These are phyloP conservation scores for Prionace glauca DNA, from an alignment of 2,797 vertebrate genomes.

Conservation along the genomic window DNA sequence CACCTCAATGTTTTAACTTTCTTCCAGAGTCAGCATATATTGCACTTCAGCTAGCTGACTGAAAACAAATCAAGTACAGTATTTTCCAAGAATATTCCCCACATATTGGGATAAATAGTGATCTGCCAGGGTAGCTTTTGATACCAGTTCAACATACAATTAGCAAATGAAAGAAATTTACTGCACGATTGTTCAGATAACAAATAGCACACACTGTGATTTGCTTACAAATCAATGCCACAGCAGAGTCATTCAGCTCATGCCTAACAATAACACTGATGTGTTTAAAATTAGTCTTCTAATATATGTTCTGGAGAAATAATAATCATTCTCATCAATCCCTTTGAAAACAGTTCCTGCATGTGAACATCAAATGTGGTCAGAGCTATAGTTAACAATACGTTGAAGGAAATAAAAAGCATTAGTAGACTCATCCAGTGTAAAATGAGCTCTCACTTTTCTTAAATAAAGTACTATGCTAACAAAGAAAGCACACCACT, in stretches of 20 bases:
- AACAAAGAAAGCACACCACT: neutral
- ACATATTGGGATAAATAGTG: conserved; percentile 13
- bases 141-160: neutral
- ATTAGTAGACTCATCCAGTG: neutral
- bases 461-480: neutral
- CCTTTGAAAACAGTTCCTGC: neutral
- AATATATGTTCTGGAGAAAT: neutral
- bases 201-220: neutral
- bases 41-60: neutral
- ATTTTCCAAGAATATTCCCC: conserved; percentile 21
- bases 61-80: neutral
- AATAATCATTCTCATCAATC: neutral
- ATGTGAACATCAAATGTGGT: neutral
- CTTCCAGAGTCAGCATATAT: neutral
- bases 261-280: neutral
- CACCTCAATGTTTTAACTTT: neutral
- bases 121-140: neutral
- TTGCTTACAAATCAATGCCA: neutral
- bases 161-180: neutral
- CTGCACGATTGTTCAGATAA: neutral
- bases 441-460: neutral
- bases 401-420: neutral
- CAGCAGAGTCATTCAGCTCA: neutral
- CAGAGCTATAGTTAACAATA: neutral
- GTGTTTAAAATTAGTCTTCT: neutral